phyloP scores from a whole-genome alignment of 2,888 invertebrate species.

The Axea sp. region DNA sequence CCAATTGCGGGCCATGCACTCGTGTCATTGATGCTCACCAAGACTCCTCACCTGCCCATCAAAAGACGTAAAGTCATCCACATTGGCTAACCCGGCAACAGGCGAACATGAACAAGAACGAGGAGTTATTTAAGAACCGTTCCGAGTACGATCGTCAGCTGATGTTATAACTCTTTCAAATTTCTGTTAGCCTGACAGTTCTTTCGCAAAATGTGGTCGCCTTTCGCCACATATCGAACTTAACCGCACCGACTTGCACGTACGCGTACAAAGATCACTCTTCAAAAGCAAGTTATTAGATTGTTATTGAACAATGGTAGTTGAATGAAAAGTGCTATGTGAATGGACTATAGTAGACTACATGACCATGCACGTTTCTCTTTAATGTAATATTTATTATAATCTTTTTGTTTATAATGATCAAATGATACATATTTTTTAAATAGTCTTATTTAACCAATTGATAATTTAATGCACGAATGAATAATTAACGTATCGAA shows the following conservation, averaged over 20 bases:
- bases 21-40: constrained; percentile 78
- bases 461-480: too few species aligned
- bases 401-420: too few species aligned
- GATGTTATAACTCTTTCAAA: not conserved
- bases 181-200: constrained; percentile 63
- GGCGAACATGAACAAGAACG: constrained; percentile 66
- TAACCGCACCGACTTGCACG: constrained; percentile 22
- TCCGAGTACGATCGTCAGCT: constrained; percentile 3
- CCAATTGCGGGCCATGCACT: constrained; percentile 40
- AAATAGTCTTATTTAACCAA: too few species aligned
- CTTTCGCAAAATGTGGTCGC: constrained; percentile 79
- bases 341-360: too few species aligned
- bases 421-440: too few species aligned
- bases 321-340: too few species aligned
- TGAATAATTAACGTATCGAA: too few species aligned
- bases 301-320: too few species aligned
- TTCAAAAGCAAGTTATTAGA: too few species aligned
- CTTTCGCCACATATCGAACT: constrained; percentile 70
- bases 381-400: too few species aligned
- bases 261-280: too few species aligned
- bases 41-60: constrained; percentile 80
- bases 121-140: constrained; percentile 43
- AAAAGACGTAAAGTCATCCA: constrained; percentile 79
- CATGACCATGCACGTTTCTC: too few species aligned
- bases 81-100: constrained; percentile 76